Percentiles rank a stretch among this genome's conserved stretches.
Evolutionary conservation across 1,140 invertebrate species (phyloP).

Genomic region (Hyposmocoma kahamanoa): DNA sequence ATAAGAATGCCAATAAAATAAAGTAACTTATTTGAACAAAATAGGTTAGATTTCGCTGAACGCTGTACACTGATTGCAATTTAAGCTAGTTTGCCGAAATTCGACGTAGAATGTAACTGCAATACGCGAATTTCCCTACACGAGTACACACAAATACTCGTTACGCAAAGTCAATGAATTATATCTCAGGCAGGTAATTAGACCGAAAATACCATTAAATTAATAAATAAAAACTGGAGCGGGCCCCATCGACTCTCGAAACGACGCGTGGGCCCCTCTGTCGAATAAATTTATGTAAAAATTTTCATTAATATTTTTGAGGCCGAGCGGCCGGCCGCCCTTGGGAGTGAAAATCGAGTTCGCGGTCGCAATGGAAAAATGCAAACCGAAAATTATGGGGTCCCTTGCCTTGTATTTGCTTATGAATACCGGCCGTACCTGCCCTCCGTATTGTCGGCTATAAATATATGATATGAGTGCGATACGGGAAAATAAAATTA

Average conservation of each 20-base stretch:
- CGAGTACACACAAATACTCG: constrained; percentile 44
- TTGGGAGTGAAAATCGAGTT: constrained; percentile 68
- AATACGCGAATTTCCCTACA: constrained; percentile 28
- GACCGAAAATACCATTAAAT: constrained; percentile 73
- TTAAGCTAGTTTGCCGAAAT: no score
- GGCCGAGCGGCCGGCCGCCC: constrained; percentile 62
- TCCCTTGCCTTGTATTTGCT: constrained; percentile 68
- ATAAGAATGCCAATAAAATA: neutral
- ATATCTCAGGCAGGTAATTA: constrained; percentile 70
- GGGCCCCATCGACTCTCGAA: constrained; percentile 45
- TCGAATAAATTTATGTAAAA: constrained; percentile 74
- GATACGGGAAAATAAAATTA: constrained; percentile 55
- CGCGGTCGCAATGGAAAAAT: constrained; percentile 71
- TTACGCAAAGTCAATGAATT: constrained; percentile 63
- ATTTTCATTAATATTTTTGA: constrained; percentile 74
- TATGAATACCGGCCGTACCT: constrained; percentile 64
- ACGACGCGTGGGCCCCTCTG: constrained; percentile 57
- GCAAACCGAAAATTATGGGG: constrained; percentile 71
- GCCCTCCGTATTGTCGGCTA: constrained; percentile 28
- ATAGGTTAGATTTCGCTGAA: no score
- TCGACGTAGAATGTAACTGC: no score
- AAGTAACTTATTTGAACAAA: no score
- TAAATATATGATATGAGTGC: constrained; percentile 31
- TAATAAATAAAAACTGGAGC: constrained; percentile 72
- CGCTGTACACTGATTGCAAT: no score